Evolutionary conservation across 2,888 invertebrate species (phyloP), one percentile per base, ranked within the genome.

Genomic region (Andrena chrysosceles): DNA sequence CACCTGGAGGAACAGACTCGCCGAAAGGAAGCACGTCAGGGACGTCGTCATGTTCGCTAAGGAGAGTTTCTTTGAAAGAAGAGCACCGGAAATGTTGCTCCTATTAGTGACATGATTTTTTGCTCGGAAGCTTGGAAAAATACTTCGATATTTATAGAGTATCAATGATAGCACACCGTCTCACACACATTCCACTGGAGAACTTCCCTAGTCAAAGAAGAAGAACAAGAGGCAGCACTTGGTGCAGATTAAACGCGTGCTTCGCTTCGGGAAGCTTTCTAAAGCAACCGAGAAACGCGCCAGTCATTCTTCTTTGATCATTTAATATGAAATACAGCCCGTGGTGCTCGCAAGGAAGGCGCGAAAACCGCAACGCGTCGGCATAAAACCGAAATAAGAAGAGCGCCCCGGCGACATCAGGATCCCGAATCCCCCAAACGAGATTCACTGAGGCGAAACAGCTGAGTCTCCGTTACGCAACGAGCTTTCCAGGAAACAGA

Each of bases 1-100:
- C 90, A 90, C 79, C 90, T 90, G 90, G 85, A 77, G 81, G 76
- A 77, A 66, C 81, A 73, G 75, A 76, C 72, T 72, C 73, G 67
- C 81, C 84, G 85, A 81, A 75, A 72, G 77, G 69, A 84, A 77
- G 69, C 56, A 63, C 81, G 78, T 71, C 70, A 70, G 54, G 71
- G 83, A 62, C 81, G 83, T 89, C 90, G 80, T 87, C 90, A 64
- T 81, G 66, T 74, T 75, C 82, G 78, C 80, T 80, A 67, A 48
- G 71, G 60, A 67, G 76, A 62, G 42, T 31, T 13, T 59, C 42
- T 56, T 64, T 59, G 48, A 60, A 68, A 49, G 49, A 77, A 20
- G 56, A 52, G 20, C 42, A 23, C 56, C 82, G 68, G 69, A 69
- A 83, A 31, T 29, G 54, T 54, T 54, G 35, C 62, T 69, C 26